Conservation (phyloP, 2,888 invertebrate genomes). For the Doris montereyensis region DNA sequence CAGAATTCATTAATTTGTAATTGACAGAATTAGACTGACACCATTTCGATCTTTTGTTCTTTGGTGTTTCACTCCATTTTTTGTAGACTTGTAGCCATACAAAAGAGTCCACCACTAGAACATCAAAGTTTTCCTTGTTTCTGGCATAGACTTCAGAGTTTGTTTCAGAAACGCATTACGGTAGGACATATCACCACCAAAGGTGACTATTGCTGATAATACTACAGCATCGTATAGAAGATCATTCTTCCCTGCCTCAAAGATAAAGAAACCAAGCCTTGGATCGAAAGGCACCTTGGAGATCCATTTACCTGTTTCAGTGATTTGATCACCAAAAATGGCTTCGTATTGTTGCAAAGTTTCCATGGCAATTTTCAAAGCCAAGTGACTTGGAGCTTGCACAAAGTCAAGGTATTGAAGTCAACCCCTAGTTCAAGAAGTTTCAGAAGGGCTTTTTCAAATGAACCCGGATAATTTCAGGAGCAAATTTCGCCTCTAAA, state of each 20-base stretch:
- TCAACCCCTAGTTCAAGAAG: constrained; percentile 65
- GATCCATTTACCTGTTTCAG: constrained; percentile 63
- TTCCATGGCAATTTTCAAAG: constrained; percentile 54
- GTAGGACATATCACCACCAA: constrained; percentile 63
- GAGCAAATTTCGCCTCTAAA: too few species aligned
- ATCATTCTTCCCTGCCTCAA: constrained; percentile 43
- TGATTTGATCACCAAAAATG: constrained; percentile 52
- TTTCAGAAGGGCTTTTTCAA: constrained; percentile 61
- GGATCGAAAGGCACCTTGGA: constrained; percentile 66
- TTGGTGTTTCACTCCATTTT: too few species aligned
- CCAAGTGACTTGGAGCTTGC: constrained; percentile 55
- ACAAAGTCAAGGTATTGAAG: constrained; percentile 65
- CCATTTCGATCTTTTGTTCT: too few species aligned
- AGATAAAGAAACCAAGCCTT: constrained; percentile 49
- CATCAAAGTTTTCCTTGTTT: constrained; percentile 63
- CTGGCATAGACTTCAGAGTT: constrained; percentile 54
- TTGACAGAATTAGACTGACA: too few species aligned
- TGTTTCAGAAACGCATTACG: constrained; percentile 56
- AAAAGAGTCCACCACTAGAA: constrained; percentile 60
- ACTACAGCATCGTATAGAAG: constrained; percentile 60
- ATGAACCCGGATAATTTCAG: constrained; percentile 57
- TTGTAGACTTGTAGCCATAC: too few species aligned
- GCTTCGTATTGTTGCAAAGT: constrained; percentile 61
- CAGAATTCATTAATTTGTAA: too few species aligned
- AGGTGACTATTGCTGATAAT: constrained; percentile 58